These are phyloP conservation scores for Drosophila arizonae DNA, from an alignment of 1,140 invertebrate species.

Conservation along the genomic window DNA sequence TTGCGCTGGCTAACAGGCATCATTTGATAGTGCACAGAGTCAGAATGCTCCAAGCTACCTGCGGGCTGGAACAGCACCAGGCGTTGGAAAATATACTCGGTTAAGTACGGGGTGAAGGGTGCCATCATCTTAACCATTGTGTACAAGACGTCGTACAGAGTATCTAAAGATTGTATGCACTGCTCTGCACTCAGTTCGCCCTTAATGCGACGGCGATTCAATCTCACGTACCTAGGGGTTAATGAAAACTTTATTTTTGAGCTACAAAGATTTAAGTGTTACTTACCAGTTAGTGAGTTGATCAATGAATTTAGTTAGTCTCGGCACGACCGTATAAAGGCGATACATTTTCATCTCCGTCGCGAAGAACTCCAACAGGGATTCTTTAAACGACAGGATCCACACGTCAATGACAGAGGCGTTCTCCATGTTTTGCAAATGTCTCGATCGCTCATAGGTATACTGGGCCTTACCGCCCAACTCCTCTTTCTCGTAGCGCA, in stretches of 20 bases:
- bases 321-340: conserved; percentile 97
- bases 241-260: not conserved
- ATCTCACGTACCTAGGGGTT: conserved; percentile 90
- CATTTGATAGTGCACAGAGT: conserved; percentile 94
- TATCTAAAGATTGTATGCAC: conserved; percentile 92
- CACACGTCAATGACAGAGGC: conserved; percentile 98
- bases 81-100: conserved; percentile 97
- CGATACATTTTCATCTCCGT: conserved; percentile 97
- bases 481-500: conserved; percentile 90
- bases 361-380: conserved; percentile 93
- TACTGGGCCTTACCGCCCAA: conserved; percentile 83
- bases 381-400: conserved; percentile 98
- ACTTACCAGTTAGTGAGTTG: conserved; percentile 96
- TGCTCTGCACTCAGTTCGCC: conserved; percentile 92
- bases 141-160: conserved; percentile 94
- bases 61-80: conserved; percentile 84
- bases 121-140: conserved; percentile 96
- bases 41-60: conserved; percentile 46
- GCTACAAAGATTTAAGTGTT: not conserved
- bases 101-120: conserved; percentile 98
- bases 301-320: conserved; percentile 97
- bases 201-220: conserved; percentile 97
- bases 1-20: conserved; percentile 88
- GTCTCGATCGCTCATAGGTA: conserved; percentile 86
- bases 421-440: conserved; percentile 69